A percentile compares a stretch with the other conserved stretches of the same genome.
These are phyloP conservation scores for Xenotilapia longispinis DNA, from an alignment of 2,113 vertebrate genomes.

Conservation along the genomic window DNA sequence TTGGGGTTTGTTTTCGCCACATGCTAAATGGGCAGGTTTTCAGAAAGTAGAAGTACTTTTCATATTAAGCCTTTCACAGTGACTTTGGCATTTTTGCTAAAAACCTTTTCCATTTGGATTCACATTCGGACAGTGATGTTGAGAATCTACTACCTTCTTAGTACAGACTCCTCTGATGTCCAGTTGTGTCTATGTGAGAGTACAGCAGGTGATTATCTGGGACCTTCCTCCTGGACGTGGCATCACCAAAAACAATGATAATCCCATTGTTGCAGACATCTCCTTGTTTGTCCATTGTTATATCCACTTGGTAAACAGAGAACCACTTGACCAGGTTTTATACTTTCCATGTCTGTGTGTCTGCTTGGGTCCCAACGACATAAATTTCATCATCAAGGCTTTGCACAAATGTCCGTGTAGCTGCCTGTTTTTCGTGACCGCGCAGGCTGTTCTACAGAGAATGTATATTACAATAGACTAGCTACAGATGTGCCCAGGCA, in stretches of 20 bases:
- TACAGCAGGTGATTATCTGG: not conserved
- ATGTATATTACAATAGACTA: not conserved
- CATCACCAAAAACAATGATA: not conserved
- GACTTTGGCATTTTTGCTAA: not conserved
- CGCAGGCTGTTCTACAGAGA: not conserved
- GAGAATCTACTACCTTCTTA: not conserved
- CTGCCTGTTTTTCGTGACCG: fast-evolving
- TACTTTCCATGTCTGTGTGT: not conserved
- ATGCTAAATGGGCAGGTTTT: not conserved
- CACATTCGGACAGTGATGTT: fast-evolving
- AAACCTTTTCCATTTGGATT: not conserved
- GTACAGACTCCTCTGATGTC: not conserved
- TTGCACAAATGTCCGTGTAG: not conserved
- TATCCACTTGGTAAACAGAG: not conserved
- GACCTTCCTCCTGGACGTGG: not conserved
- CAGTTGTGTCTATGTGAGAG: not conserved
- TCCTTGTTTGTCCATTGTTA: not conserved
- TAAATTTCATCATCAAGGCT: not conserved
- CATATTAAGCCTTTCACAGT: not conserved
- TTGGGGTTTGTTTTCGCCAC: not conserved
- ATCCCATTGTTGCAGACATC: not conserved
- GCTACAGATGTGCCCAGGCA: not conserved
- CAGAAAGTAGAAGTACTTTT: not conserved
- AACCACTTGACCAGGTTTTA: not conserved
- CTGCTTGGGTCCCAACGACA: not conserved